Conservation (phyloP, 2,888 invertebrate genomes). For the Oxyteleia sp. region DNA sequence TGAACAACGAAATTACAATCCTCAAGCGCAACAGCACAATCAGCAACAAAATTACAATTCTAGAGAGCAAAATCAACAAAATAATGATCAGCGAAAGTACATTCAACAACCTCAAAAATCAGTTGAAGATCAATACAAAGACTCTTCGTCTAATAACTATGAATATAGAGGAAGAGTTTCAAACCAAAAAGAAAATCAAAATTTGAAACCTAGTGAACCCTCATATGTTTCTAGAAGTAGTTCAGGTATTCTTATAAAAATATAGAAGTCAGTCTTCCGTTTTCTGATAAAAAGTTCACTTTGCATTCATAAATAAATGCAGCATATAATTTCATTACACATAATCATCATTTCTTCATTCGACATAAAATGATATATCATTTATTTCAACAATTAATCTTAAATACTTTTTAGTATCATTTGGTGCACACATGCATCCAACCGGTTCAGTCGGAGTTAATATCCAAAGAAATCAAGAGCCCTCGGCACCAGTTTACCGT, state of each 20-base stretch:
- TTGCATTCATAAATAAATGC: too few relatives aligned
- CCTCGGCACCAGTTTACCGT: conserved; percentile 41
- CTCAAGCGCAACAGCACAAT: conserved; percentile 14
- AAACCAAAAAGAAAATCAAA: conserved; percentile 14
- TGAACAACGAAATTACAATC: conserved; percentile 28
- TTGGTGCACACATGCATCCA: conserved; percentile 51
- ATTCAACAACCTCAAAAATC: conserved; percentile 3
- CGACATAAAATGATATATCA: neutral
- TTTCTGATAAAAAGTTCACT: neutral
- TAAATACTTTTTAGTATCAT: conserved; percentile 22
- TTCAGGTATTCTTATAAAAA: conserved; percentile 23
- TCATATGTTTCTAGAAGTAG: neutral
- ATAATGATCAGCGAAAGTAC: conserved; percentile 17
- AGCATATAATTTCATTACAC: too few relatives aligned
- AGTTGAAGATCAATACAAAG: too few relatives aligned
- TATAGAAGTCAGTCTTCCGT: too few relatives aligned
- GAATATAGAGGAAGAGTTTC: conserved; percentile 18
- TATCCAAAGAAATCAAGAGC: conserved; percentile 35
- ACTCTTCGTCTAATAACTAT: conserved; percentile 20
- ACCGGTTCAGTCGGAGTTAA: conserved; percentile 52
- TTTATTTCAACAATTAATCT: neutral
- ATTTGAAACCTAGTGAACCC: conserved; percentile 5
- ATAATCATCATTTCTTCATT: too few relatives aligned
- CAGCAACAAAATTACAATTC: conserved; percentile 8
- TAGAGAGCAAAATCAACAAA: conserved; percentile 15